These are phyloP conservation scores for Drosophila siamana DNA, from an alignment of 2,888 invertebrate species.

Conservation along the genomic window DNA sequence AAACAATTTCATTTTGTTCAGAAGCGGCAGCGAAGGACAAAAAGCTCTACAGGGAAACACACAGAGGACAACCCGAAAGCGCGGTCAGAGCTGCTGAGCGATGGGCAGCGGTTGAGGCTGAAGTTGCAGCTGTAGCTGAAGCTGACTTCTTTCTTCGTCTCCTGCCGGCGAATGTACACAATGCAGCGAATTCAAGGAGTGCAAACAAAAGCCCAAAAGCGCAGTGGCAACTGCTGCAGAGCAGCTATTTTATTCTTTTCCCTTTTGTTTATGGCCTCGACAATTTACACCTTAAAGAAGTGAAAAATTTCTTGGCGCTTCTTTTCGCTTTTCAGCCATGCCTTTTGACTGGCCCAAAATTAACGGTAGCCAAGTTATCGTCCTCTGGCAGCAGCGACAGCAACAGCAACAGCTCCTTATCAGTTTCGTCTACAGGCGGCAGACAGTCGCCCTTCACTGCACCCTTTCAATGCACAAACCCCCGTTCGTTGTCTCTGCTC, in stretches of 20 bases:
- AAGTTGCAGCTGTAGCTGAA: slow-evolving; percentile 20
- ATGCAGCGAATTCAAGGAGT: slow-evolving; percentile 70
- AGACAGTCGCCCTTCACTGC: slow-evolving; percentile 40
- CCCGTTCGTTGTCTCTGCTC: background rate
- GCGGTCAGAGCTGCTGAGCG: slow-evolving; percentile 22
- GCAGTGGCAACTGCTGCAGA: slow-evolving; percentile 32
- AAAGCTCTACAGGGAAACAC: slow-evolving; percentile 4
- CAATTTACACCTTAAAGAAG: slow-evolving; percentile 83
- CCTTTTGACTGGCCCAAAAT: slow-evolving; percentile 44
- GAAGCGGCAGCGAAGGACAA: slow-evolving; percentile 40
- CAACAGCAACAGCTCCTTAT: slow-evolving; percentile 50
- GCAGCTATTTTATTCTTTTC: slow-evolving; percentile 3
- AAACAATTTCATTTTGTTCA: slow-evolving; percentile 77
- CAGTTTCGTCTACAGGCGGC: slow-evolving; percentile 69
- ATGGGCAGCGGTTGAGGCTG: background rate
- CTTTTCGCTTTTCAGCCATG: background rate
- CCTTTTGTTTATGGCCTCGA: slow-evolving; percentile 82
- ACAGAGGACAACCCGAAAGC: slow-evolving; percentile 30
- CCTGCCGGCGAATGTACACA: slow-evolving; percentile 53
- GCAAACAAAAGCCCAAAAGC: slow-evolving; percentile 71
- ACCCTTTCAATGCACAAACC: background rate
- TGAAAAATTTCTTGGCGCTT: slow-evolving; percentile 26
- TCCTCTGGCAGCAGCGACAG: slow-evolving; percentile 20
- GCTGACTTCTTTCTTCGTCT: slow-evolving; percentile 23
- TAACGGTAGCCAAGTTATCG: slow-evolving; percentile 63